Percentiles rank a stretch among this genome's conserved stretches.
These are phyloP conservation scores for Mormyrops boulengeri DNA, from an alignment of 2,797 vertebrate genomes.

Conservation along the genomic window DNA sequence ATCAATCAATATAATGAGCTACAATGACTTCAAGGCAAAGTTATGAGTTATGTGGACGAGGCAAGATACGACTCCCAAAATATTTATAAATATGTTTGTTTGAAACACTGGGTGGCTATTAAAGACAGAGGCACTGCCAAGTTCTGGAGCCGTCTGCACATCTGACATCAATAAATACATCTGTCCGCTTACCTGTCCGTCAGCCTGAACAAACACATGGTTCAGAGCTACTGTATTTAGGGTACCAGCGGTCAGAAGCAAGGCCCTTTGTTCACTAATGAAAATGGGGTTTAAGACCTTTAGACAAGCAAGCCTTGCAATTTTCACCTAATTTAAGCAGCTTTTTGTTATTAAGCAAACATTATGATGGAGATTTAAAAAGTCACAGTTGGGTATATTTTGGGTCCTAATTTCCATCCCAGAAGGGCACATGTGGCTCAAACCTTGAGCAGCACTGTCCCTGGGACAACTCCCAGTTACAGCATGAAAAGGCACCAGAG, in stretches of 20 bases:
- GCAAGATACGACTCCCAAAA: conserved; percentile 25
- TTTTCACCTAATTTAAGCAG: background rate
- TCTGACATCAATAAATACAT: conserved; percentile 49
- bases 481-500: conserved; percentile 49
- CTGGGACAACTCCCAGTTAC: conserved; percentile 40
- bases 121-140: conserved; percentile 36
- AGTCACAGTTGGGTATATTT: background rate
- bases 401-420: background rate
- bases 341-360: background rate
- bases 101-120: conserved; percentile 29
- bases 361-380: background rate
- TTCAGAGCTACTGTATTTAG: conserved; percentile 37
- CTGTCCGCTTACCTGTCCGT: conserved; percentile 37
- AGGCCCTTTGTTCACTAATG: background rate
- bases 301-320: background rate
- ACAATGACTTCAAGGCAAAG: conserved; percentile 36
- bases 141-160: conserved; percentile 46
- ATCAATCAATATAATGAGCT: conserved; percentile 51
- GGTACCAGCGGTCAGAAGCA: background rate
- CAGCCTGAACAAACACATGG: conserved; percentile 25
- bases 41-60: conserved; percentile 44
- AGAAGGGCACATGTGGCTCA: background rate
- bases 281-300: background rate
- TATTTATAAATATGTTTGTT: conserved; percentile 25
- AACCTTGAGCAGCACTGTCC: conserved; percentile 29